Evolutionary conservation across 2,797 vertebrate species (phyloP).

Genomic region (Danio albolineatus): DNA sequence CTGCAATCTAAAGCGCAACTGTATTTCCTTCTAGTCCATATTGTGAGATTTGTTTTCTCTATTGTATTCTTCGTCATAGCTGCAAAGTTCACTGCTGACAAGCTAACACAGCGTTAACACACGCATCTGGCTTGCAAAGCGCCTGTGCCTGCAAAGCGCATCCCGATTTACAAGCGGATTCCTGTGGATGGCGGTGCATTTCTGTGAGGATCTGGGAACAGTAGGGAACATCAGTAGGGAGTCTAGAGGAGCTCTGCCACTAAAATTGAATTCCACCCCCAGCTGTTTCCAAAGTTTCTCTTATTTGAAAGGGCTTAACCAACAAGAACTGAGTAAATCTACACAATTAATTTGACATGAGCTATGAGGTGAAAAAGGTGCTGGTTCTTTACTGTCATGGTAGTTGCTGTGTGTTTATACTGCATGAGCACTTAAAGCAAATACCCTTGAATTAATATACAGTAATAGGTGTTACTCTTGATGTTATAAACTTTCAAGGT

Average conservation of each 20-base stretch:
- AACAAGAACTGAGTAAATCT: slow-evolving; percentile 46
- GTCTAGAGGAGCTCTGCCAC: slow-evolving; percentile 24
- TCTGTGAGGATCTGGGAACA: slow-evolving; percentile 36
- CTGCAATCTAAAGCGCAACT: too few species aligned
- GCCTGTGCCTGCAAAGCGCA: neutral
- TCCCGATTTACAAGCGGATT: slow-evolving; percentile 9
- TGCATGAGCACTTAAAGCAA: neutral
- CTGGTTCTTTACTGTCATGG: neutral
- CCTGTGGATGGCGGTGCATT: neutral
- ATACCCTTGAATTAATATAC: neutral
- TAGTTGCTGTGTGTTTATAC: slow-evolving; percentile 7
- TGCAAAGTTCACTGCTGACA: slow-evolving; percentile 5
- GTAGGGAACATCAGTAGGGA: slow-evolving; percentile 40
- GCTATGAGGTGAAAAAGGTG: slow-evolving; percentile 26
- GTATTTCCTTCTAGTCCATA: neutral
- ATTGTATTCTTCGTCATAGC: neutral
- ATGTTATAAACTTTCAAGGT: neutral
- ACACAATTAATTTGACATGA: slow-evolving; percentile 38
- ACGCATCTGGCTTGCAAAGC: neutral
- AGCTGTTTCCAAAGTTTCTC: slow-evolving; percentile 38
- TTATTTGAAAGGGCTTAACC: slow-evolving; percentile 40
- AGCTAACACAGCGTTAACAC: neutral
- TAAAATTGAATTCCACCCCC: slow-evolving; percentile 47
- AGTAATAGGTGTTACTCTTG: neutral
- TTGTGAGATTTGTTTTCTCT: slow-evolving; percentile 7